Conservation (phyloP, 2,797 vertebrate genomes). For the Spinibarbus caldwelli region DNA sequence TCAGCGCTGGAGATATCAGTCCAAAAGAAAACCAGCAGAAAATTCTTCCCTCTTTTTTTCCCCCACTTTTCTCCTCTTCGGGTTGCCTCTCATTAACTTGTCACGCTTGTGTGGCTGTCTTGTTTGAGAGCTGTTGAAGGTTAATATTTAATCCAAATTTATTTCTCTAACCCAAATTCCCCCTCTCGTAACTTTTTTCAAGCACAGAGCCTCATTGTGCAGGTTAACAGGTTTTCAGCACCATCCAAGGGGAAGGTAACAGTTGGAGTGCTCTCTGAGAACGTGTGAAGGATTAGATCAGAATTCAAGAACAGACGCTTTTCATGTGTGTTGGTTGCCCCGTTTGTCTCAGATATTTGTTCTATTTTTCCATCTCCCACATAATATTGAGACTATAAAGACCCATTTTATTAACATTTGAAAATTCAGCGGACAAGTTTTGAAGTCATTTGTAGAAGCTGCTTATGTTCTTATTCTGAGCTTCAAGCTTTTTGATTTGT, state of each 20-base stretch:
- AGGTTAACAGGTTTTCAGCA: constrained; percentile 83
- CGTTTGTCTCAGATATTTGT: constrained; percentile 60
- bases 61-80: constrained; percentile 65
- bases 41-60: constrained; percentile 56
- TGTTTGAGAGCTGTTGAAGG: constrained; percentile 68
- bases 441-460: neutral
- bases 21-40: constrained; percentile 63
- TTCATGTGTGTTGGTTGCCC: constrained; percentile 68
- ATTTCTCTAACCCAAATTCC: constrained; percentile 87
- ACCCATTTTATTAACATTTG: neutral
- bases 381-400: neutral
- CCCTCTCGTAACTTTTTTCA: constrained; percentile 83
- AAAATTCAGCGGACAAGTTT: neutral
- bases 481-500: neutral
- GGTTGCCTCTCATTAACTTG: constrained; percentile 65
- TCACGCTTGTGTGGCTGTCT: constrained; percentile 73
- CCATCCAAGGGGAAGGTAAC: constrained; percentile 77
- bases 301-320: constrained; percentile 47
- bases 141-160: constrained; percentile 81
- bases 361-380: neutral
- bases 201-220: constrained; percentile 82
- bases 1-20: constrained; percentile 77
- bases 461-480: neutral
- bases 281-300: constrained; percentile 74
- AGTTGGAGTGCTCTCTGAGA: constrained; percentile 66